Evolutionary conservation across 2,888 invertebrate genomes (phyloP), one percentile per base, ranked within the genome.

Genomic region (Ceramica pisi): DNA sequence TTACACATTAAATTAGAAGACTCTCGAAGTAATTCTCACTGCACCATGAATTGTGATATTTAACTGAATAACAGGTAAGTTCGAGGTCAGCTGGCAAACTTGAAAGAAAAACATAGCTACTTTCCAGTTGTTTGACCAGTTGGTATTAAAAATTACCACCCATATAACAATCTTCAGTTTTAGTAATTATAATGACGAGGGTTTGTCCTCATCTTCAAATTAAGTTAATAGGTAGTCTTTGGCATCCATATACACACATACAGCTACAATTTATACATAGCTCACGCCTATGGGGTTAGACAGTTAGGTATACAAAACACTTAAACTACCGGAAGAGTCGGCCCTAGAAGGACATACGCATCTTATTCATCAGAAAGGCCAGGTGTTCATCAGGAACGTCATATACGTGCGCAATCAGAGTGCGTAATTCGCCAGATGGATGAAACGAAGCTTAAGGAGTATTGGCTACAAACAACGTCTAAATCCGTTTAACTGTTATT

Each of bases 1-100:
- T 85, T 75, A 9, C 53, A 59, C 38, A 35, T 67, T 38, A 31
- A 50, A 71, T 78, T 79, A 64, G 56, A 60, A 71, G 44, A 82
- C n/a, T 51, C 55, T 31, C 67, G 38, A 67, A 53, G 63, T 78
- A 53, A 71, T 79, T 82, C 78, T 72, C 67, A 78, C 56, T 67
- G 60, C 60, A 78, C 51, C 65, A 70, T 71, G 71, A 70, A 78
- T 57, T 62, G 61, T 64, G 12, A 61, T 35, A 81, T 81, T 60
- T 77, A 48, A 81, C 51, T 56, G 53, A 75, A 80, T 50, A 80
- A 67, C 68, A 75, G 62, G 77, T 59, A 62, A 46, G 38, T 77
- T 77, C 26, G 77, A 81, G 77, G 77, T 81, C 81, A 70, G 35
- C 38, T 50, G 59, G 10, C 48, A 67, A 75, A 67, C 61, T 51